Percentiles rank a stretch among this genome's conserved stretches.
Evolutionary conservation across 2,888 invertebrate species (phyloP).

Genomic region (Torymus tubicola): DNA sequence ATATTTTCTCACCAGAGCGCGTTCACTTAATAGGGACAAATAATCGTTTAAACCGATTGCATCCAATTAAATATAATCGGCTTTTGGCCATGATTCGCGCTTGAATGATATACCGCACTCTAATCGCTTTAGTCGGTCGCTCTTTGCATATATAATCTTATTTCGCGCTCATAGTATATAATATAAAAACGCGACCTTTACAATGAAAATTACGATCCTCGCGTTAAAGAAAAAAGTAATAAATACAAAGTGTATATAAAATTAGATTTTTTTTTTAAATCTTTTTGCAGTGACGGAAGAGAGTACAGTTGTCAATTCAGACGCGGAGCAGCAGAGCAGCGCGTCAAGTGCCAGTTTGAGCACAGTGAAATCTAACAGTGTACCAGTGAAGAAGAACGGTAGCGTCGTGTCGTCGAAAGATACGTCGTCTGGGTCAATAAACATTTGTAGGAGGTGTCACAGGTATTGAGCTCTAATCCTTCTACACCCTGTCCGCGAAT

Average conservation of each 20-base stretch:
- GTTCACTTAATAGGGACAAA: too few species aligned
- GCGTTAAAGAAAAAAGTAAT: neutral
- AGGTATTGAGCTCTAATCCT: constrained; percentile 64
- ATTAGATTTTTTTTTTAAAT: neutral
- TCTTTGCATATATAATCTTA: too few species aligned
- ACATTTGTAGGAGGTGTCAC: constrained; percentile 74
- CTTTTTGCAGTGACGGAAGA: constrained; percentile 64
- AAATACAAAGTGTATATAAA: neutral
- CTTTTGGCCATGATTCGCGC: too few species aligned
- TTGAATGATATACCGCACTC: too few species aligned
- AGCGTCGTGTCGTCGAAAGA: constrained; percentile 66
- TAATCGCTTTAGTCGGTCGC: too few species aligned
- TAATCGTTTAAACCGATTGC: too few species aligned
- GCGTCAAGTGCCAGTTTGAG: constrained; percentile 73
- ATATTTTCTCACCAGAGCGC: too few species aligned
- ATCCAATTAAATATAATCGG: too few species aligned
- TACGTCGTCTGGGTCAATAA: constrained; percentile 69
- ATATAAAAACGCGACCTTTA: too few species aligned
- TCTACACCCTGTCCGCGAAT: too few species aligned
- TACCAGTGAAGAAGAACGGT: constrained; percentile 69
- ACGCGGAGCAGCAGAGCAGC: constrained; percentile 72
- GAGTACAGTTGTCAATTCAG: constrained; percentile 67
- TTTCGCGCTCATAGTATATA: too few species aligned
- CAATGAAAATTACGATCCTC: too few species aligned
- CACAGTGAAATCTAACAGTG: constrained; percentile 72